phyloP scores from a whole-genome alignment of 2,797 vertebrate species.

The Phrynocephalus guinanensis region DNA sequence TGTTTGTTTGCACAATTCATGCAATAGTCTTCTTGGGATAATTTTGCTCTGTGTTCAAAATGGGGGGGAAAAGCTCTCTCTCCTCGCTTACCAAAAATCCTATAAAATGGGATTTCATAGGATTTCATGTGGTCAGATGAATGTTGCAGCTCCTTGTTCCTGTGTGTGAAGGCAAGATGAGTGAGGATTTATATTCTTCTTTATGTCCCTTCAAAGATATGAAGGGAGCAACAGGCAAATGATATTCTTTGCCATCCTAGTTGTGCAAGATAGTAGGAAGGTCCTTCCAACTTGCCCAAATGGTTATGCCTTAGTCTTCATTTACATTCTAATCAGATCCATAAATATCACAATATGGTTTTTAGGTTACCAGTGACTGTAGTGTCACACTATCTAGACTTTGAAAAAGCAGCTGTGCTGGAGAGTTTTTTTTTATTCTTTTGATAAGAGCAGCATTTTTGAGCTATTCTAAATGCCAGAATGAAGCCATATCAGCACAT shows the following conservation, averaged over 20 bases:
- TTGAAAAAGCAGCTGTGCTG: conserved; percentile 46
- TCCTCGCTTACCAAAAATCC: too few relatives aligned
- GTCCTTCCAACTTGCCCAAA: background rate
- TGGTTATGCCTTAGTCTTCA: background rate
- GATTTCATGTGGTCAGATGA: too few relatives aligned
- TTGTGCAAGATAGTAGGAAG: background rate
- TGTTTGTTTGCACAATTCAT: too few relatives aligned
- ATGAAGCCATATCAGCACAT: conserved; percentile 63
- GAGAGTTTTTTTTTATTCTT: conserved; percentile 67
- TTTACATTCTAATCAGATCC: background rate
- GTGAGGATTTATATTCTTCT: too few relatives aligned
- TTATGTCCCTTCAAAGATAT: background rate
- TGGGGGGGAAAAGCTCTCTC: too few relatives aligned
- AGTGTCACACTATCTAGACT: conserved; percentile 44
- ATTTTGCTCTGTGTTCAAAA: too few relatives aligned
- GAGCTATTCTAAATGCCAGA: conserved; percentile 65
- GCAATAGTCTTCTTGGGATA: too few relatives aligned
- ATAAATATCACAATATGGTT: background rate
- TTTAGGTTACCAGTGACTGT: conserved; percentile 42
- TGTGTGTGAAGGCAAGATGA: too few relatives aligned
- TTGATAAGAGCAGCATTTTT: conserved; percentile 64
- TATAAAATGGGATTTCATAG: too few relatives aligned
- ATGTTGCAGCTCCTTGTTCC: too few relatives aligned
- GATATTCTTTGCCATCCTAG: background rate
- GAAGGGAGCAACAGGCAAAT: background rate